Evolutionary conservation across 2,888 invertebrate genomes (phyloP), one percentile per base, ranked within the genome.

Genomic region (Panorpa germanica): DNA sequence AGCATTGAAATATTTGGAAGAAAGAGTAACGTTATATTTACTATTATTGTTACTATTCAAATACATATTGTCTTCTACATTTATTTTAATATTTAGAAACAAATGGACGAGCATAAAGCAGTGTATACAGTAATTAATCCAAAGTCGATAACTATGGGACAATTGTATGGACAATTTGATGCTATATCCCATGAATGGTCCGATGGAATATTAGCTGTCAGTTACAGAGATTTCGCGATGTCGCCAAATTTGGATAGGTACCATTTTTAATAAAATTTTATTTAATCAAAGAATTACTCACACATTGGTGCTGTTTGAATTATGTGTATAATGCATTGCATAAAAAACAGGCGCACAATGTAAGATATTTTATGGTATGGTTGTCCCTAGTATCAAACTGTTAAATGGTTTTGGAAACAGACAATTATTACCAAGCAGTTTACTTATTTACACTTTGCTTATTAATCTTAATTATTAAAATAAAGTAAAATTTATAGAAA

Each of bases 151-250:
- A 88, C 91, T 1, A 80, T 93, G 77, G 90, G 88, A 0, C 90
- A 93, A 49, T 58, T 95, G 17, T 95, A 91, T 46, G 93, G 93
- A 0, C 81, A 86, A 50, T 93, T 93, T 47, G 93, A 95, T 57
- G 70, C 78, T 1, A 75, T 82, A 1, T 90, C 93, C 0, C 91
- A 90, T 51, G 93, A 95, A 59, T 88, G 88, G 86, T 78, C 75
- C 3, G 88, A 88, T 47, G 88, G 88, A 1, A 73, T 93, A 21
- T 54, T 88, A 25, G 83, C 86, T 1, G 72, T 82, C 5, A 80
- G 73, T 48, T 85, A 81, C 52, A 62, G 86, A 25, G 63, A 67
- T 20, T 83, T 81, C 45, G 82, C 83, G 0, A 70, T 71, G 41
- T 83, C 73, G 34, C 60, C n/a, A n/a, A n/a, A n/a, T n/a, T n/a